Evolutionary conservation across 2,113 vertebrate genomes (phyloP), one percentile per base, ranked within the genome.

Genomic region (Trematocara variabile): DNA sequence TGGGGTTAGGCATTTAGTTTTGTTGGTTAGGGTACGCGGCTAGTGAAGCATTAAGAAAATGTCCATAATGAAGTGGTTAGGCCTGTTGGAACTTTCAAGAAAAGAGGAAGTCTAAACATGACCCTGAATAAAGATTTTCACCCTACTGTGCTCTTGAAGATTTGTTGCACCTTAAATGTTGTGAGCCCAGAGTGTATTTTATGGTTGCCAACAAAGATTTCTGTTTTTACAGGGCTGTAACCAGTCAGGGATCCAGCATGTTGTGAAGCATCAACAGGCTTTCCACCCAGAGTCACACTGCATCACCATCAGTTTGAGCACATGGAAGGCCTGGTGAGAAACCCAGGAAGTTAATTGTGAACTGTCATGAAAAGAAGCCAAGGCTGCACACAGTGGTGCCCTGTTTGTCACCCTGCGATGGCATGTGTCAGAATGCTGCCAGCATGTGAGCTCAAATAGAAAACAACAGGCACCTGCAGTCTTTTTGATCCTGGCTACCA

Each of bases 291-390:
- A 99, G 63, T 95, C 96, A 28, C 99, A 99, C 54, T 99, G 98
- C 93, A 98, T 99, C 93, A 96, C 96, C 46, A 96, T 99, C 94
- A 99, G 94, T 93, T 94, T 99, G 87, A 98, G 96, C 91, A 97
- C 98, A 0, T 99, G 98, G 99, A 97, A 97, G 91, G 97, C 98
- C 94, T 99, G 99, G 98, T 99, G 94, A 97, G 97, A 91, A 89
- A 63, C 33, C 41, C 50, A 18, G 5, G 5, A 78, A 28, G 48
- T 33, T 80, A 13, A 68, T 53, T 86, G 9, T 78, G 10, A 79
- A 48, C 78, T 68, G 20, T 37, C 6, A 65, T 80, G 25, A 83
- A 83, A 82, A 84, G 56, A 83, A 65, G 25, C 20, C 16, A 37
- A 55, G n/a, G 52, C 37, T 53, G 16, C 8, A 63, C 30, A 48